Percentiles rank a stretch among this genome's conserved stretches.
Conservation (phyloP, 2,797 vertebrate genomes). For the Anomalospiza imberbis region DNA sequence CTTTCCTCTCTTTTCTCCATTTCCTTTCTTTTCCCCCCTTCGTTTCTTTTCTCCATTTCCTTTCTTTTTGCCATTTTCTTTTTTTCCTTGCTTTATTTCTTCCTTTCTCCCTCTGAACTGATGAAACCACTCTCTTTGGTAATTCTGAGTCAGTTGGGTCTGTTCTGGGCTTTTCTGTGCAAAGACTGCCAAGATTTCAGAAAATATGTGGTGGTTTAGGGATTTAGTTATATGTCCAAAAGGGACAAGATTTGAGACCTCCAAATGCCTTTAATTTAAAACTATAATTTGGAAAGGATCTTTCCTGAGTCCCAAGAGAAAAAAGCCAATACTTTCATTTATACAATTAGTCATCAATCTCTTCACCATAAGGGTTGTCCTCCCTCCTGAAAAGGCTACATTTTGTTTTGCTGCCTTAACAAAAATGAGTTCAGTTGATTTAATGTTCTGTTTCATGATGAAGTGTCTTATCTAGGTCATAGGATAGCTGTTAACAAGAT, state of each 20-base stretch:
- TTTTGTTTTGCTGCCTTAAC: constrained; percentile 25
- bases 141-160: not conserved
- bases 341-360: not conserved
- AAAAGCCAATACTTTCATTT: not conserved
- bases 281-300: not conserved
- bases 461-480: constrained; percentile 21
- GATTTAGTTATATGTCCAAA: not conserved
- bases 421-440: constrained; percentile 9
- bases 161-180: not conserved
- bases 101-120: not conserved
- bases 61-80: no score
- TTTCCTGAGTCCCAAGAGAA: not conserved
- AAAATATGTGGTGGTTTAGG: not conserved
- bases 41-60: no score
- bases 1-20: accelerated
- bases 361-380: not conserved
- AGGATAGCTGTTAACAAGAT: constrained; percentile 18
- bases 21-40: not conserved
- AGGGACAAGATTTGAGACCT: not conserved
- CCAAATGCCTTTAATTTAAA: constrained; percentile 47
- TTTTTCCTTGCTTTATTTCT: no score
- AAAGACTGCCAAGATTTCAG: not conserved
- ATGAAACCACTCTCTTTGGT: not conserved
- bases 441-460: constrained; percentile 13
- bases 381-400: not conserved